Base-by-base conservation (phyloP, 2,888 invertebrate genomes). In the Diplolepis rosae region DNA sequence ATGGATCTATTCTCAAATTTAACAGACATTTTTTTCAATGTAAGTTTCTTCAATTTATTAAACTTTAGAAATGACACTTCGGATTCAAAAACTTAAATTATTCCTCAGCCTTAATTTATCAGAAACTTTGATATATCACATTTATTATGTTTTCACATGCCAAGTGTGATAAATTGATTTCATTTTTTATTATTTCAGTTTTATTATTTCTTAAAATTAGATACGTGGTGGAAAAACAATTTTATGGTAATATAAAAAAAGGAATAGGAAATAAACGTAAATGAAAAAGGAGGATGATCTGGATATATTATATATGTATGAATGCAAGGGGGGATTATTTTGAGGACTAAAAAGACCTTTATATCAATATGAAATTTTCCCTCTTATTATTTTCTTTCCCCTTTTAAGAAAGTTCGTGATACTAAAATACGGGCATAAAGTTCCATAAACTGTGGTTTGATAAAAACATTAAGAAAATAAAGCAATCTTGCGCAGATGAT, bases 151-250 rank as follows among this genome's bases (percentile, higher is more conserved):
- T 24, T 61, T 39, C 13, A 13, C n/a, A 22, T 39, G 35, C n/a
- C 24, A 56, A 13, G 61, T 39, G 24, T 61, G 61, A 61, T 61
- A 61, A 61, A 61, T 61, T 39, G 61, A 24, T 39, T 39, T 39
- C 24, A 39, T 61, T 61, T 61, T 61, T 61, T 39, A 61, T 7
- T 24, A 7, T 39, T 61, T 39, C 27, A 61, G 35, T 61, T 35
- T 39, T 39, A 61, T 61, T 61, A 24, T 61, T 61, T 61, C n/a
- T 39, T 61, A 39, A 61, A 24, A 61, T 61, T 61, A 39, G 61
- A 39, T 39, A 15, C 13, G 61, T 39, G 39, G 39, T 61, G 24
- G 39, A 61, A 39, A 39, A 61, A 61, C 39, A n/a, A 61, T 61
- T 61, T 61, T 61, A 61, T 61, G 61, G 61, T 61, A 39, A 61